These are phyloP conservation scores for Microdon myrmicae DNA, from an alignment of 2,888 invertebrate species.

Conservation along the genomic window DNA sequence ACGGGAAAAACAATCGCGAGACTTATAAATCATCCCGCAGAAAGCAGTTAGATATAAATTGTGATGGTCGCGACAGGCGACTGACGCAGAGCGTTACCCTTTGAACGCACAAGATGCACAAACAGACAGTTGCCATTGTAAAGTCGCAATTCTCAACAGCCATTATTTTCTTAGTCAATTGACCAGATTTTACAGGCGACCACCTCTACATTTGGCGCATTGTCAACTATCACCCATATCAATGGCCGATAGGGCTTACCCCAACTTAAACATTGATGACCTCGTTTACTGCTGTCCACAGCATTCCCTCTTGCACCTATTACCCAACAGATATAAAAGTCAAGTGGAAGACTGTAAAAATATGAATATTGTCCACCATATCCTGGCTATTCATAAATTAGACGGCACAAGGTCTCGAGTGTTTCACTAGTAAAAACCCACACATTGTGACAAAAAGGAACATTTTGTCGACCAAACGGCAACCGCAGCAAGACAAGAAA, in stretches of 20 bases:
- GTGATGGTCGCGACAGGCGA: neutral
- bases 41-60: slow-evolving; percentile 26
- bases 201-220: too few species aligned
- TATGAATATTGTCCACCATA: slow-evolving; percentile 27
- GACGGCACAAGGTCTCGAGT: slow-evolving; percentile 40
- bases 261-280: slow-evolving; percentile 30
- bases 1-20: slow-evolving; percentile 31
- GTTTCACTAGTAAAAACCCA: slow-evolving; percentile 4
- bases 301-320: neutral
- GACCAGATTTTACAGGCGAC: slow-evolving; percentile 28
- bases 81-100: slow-evolving; percentile 2
- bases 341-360: slow-evolving; percentile 32
- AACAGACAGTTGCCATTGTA: neutral
- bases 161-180: slow-evolving; percentile 24
- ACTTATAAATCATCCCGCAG: slow-evolving; percentile 40
- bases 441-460: slow-evolving; percentile 9
- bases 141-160: too few species aligned
- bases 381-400: slow-evolving; percentile 30
- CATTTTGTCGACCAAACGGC: slow-evolving; percentile 22
- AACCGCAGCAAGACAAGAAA: slow-evolving; percentile 28
- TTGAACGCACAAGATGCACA: neutral
- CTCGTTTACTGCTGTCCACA: slow-evolving; percentile 27
- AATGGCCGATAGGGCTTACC: too few species aligned
- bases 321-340: slow-evolving; percentile 9
- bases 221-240: too few species aligned